Percentiles rank a stretch among this genome's conserved stretches.
These are phyloP conservation scores for Callopanchax toddi DNA, from an alignment of 2,113 vertebrate genomes.

Conservation along the genomic window DNA sequence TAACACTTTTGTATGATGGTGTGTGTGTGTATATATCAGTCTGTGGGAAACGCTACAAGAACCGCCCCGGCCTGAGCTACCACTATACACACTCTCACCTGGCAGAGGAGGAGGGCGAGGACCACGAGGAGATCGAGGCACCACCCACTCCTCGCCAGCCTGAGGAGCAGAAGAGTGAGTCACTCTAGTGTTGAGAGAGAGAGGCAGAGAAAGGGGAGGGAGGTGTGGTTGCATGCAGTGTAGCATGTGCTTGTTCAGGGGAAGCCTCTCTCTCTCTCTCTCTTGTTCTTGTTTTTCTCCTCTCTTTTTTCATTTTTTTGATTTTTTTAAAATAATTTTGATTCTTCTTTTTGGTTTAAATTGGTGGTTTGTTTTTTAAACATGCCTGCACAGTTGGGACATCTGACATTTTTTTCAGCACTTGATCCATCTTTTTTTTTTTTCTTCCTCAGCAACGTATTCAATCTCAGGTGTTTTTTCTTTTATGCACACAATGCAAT, in stretches of 20 bases:
- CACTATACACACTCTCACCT: slow-evolving; percentile 97
- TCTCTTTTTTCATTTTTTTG: slow-evolving; percentile 27
- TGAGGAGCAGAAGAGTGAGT: slow-evolving; percentile 94
- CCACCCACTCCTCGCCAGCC: slow-evolving; percentile 89
- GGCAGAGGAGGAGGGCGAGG: slow-evolving; percentile 96
- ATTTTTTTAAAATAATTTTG: slow-evolving; percentile 46
- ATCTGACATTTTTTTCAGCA: slow-evolving; percentile 11
- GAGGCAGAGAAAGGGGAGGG: slow-evolving; percentile 36
- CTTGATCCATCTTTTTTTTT: slow-evolving; percentile 34
- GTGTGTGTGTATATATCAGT: slow-evolving; percentile 82
- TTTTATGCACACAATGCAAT: slow-evolving; percentile 37
- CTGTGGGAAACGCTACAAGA: slow-evolving; percentile 98
- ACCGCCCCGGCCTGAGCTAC: slow-evolving; percentile 94
- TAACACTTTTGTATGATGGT: slow-evolving; percentile 63
- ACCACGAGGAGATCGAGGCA: slow-evolving; percentile 93
- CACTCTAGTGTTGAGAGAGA: slow-evolving; percentile 53
- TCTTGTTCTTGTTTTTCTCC: slow-evolving; percentile 22
- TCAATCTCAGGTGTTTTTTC: slow-evolving; percentile 27
- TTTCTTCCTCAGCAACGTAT: background rate
- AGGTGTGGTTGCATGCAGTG: slow-evolving; percentile 59
- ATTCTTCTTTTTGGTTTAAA: slow-evolving; percentile 13
- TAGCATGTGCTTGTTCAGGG: slow-evolving; percentile 57
- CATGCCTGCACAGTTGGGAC: slow-evolving; percentile 37
- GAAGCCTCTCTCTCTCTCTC: slow-evolving; percentile 47
- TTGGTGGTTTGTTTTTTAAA: slow-evolving; percentile 23